Evolutionary conservation across 2,888 invertebrate species (phyloP).

Genomic region (Eilema caniola): DNA sequence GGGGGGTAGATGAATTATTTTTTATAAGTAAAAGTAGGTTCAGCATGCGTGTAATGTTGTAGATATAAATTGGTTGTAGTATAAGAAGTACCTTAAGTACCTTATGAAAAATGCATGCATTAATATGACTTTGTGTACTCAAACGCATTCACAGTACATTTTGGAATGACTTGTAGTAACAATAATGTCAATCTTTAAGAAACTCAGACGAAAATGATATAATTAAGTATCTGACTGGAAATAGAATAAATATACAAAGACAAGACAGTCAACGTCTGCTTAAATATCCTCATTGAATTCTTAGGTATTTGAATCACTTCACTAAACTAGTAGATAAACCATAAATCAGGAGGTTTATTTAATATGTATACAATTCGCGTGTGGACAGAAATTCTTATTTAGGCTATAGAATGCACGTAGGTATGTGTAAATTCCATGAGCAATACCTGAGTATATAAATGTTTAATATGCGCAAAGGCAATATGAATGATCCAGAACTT

Average conservation of each 20-base stretch:
- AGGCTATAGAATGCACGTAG: neutral
- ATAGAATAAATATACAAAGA: no score
- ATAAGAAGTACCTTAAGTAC: no score
- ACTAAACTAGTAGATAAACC: neutral
- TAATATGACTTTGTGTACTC: no score
- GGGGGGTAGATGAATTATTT: no score
- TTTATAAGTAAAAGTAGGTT: neutral
- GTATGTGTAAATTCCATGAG: neutral
- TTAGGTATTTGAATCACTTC: neutral
- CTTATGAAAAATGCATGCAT: no score
- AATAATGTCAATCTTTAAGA: no score
- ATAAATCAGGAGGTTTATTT: neutral
- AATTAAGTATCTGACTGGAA: neutral
- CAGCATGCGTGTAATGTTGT: no score
- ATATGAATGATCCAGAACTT: slow-evolving; percentile 21
- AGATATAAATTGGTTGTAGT: no score
- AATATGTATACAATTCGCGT: neutral
- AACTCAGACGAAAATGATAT: no score
- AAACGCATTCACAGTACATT: no score
- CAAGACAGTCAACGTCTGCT: neutral
- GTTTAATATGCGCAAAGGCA: neutral
- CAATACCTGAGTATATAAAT: slow-evolving; percentile 3
- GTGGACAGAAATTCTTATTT: neutral
- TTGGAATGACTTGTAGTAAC: no score
- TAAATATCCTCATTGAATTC: slow-evolving; percentile 4